Evolutionary conservation across 2,888 invertebrate genomes (phyloP).

Genomic region (Limnephilus rhombicus): DNA sequence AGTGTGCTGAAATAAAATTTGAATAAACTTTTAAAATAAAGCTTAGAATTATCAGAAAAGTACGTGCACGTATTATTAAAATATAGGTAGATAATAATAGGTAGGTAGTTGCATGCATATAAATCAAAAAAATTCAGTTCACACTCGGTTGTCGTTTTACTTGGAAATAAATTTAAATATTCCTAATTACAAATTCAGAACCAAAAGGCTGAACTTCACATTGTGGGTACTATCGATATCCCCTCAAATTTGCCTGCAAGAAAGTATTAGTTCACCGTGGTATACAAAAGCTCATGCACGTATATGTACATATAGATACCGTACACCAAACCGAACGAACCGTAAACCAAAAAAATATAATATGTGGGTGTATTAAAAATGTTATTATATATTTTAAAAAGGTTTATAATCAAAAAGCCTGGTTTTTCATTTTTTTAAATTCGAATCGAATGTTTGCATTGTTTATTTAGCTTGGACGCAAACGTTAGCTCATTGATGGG

Average conservation of each 20-base stretch:
- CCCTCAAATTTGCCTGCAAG: neutral
- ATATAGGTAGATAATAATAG: neutral
- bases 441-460: no score
- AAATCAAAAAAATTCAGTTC: neutral
- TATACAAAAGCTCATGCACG: neutral
- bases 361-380: no score
- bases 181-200: neutral
- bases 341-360: no score
- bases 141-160: neutral
- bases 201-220: neutral
- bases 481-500: no score
- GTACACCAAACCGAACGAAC: no score
- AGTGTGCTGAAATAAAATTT: neutral
- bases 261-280: neutral
- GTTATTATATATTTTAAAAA: no score
- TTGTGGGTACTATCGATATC: neutral
- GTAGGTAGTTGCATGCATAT: neutral
- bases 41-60: neutral
- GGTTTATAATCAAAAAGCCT: no score
- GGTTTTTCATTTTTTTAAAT: no score
- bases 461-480: no score
- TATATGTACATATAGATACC: neutral
- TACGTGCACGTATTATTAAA: neutral
- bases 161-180: neutral
- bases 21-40: neutral